These are phyloP conservation scores for Steinernema hermaphroditum DNA, from an alignment of 2,888 invertebrate genomes.

Conservation along the genomic window DNA sequence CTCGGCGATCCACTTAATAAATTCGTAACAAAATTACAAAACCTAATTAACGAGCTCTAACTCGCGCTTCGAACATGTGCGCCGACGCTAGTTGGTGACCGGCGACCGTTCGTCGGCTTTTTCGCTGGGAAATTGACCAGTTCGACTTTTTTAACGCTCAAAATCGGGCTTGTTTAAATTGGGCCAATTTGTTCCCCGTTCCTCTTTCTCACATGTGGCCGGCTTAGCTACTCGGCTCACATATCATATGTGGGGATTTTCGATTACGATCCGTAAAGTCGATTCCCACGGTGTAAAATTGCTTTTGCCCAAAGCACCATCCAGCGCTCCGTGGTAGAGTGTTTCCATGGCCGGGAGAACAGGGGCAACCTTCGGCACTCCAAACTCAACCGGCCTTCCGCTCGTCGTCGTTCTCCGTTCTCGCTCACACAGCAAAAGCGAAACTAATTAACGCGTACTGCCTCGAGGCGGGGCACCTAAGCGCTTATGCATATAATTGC, in stretches of 20 bases:
- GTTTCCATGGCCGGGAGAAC: too few relatives aligned
- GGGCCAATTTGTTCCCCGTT: slow-evolving; percentile 1
- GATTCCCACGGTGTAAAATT: slow-evolving; percentile 15
- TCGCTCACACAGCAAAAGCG: slow-evolving; percentile 4
- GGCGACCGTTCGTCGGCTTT: not conserved
- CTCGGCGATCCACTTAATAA: not conserved
- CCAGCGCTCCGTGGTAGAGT: too few relatives aligned
- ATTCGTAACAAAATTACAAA: not conserved
- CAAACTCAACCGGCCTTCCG: not conserved
- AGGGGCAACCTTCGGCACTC: too few relatives aligned
- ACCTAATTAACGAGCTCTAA: not conserved
- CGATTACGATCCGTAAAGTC: slow-evolving; percentile 16
- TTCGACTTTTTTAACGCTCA: not conserved
- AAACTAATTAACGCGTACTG: slow-evolving; percentile 26
- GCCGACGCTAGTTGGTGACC: not conserved
- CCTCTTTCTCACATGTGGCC: slow-evolving; percentile 8
- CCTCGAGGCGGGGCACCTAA: slow-evolving; percentile 26
- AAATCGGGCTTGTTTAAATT: slow-evolving; percentile 15
- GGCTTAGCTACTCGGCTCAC: not conserved
- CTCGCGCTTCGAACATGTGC: not conserved
- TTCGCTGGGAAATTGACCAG: not conserved
- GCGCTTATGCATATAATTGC: slow-evolving; percentile 28
- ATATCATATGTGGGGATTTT: slow-evolving; percentile 21
- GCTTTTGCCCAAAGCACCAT: not conserved
- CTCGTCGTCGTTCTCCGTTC: not conserved